These are phyloP conservation scores for Henricia sp. DNA, from an alignment of 53 echinoderm and acorn worm genomes.

Conservation along the genomic window DNA sequence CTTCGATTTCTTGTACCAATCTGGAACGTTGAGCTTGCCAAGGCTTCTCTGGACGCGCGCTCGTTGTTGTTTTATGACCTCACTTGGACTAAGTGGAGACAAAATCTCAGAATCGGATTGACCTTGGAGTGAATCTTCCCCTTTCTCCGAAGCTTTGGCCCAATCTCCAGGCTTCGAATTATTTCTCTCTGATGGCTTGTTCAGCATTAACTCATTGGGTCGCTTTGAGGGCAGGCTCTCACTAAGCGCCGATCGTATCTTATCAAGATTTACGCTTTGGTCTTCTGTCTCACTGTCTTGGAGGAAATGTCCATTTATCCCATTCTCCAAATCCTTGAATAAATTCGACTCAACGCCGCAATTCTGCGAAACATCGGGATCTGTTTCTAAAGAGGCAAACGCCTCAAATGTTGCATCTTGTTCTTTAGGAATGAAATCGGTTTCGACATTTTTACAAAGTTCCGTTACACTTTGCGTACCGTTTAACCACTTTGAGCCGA, in stretches of 20 bases:
- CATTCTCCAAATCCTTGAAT: background rate
- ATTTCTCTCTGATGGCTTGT: conserved; percentile 5
- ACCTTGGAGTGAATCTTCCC: background rate
- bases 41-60: conserved; percentile 50
- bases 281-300: background rate
- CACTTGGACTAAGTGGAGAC: conserved; percentile 51
- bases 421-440: background rate
- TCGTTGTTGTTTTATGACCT: conserved; percentile 38
- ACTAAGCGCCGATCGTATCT: conserved; percentile 15
- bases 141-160: background rate
- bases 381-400: background rate
- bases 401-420: background rate
- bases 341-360: background rate
- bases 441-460: background rate
- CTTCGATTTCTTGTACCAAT: conserved; percentile 73
- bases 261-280: background rate
- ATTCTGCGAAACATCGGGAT: background rate
- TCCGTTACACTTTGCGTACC: conserved; percentile 7
- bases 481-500: background rate
- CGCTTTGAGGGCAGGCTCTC: conserved; percentile 36
- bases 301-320: background rate
- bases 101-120: conserved; percentile 23
- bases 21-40: conserved; percentile 66
- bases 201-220: conserved; percentile 41
- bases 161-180: background rate